Conservation (phyloP, 2,113 vertebrate species). For the Girardinichthys multiradiatus region DNA sequence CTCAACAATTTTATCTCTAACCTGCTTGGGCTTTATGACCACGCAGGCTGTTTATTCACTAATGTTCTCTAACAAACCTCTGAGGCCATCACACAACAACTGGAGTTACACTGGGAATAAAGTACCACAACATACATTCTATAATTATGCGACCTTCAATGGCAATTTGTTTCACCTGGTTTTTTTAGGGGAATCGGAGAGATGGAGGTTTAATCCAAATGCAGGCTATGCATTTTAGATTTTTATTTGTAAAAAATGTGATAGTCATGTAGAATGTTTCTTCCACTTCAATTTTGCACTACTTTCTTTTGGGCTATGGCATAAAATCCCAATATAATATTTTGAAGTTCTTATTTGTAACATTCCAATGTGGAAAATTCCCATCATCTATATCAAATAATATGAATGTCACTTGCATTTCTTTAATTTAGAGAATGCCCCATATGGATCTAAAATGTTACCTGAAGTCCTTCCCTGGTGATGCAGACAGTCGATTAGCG, state of each 20-base stretch:
- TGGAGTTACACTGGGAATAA: background rate
- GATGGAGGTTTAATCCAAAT: background rate
- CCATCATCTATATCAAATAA: too few species aligned
- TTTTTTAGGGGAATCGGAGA: background rate
- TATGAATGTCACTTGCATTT: too few species aligned
- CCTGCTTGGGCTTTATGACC: background rate
- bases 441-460: constrained; percentile 52
- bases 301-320: too few species aligned
- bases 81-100: background rate
- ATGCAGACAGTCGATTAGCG: constrained; percentile 69
- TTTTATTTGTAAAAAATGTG: too few species aligned
- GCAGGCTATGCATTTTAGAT: background rate
- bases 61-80: background rate
- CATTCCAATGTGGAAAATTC: too few species aligned
- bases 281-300: too few species aligned
- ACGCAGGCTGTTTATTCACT: background rate
- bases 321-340: too few species aligned
- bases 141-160: background rate
- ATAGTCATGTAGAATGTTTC: too few species aligned
- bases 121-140: background rate
- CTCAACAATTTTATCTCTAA: background rate
- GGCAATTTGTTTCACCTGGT: background rate
- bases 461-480: constrained; percentile 44
- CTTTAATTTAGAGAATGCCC: constrained; percentile 54
- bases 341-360: too few species aligned